These are phyloP conservation scores for Hyposoter didymator DNA, from an alignment of 2,888 invertebrate species.

Conservation along the genomic window DNA sequence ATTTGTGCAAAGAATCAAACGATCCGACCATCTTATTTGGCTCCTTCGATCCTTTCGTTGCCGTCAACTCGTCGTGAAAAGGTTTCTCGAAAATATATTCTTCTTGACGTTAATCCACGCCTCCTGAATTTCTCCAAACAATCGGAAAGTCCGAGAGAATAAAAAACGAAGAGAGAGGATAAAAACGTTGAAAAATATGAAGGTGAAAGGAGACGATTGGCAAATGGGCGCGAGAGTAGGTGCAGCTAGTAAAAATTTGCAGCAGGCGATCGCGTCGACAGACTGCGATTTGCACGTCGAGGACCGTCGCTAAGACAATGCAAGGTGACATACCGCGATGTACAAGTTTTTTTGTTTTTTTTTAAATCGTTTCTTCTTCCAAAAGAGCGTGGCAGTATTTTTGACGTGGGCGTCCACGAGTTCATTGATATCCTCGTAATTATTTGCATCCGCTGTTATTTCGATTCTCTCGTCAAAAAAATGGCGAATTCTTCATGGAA, in stretches of 20 bases:
- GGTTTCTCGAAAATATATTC: conserved; percentile 33
- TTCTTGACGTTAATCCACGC: conserved; percentile 60
- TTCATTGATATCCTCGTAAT: conserved; percentile 40
- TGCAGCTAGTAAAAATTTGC: conserved; percentile 36
- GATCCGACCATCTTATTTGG: conserved; percentile 64
- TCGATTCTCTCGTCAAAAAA: not conserved
- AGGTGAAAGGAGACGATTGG: conserved; percentile 62
- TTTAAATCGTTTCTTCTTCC: not conserved
- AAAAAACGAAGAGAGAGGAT: conserved; percentile 25
- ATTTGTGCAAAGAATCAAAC: conserved; percentile 37
- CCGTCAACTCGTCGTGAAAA: conserved; percentile 70
- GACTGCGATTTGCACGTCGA: conserved; percentile 29
- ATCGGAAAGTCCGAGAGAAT: conserved; percentile 37
- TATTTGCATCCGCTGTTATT: not conserved
- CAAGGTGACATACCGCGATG: conserved; percentile 47
- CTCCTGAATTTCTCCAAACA: conserved; percentile 56
- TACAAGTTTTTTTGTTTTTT: conserved; percentile 3
- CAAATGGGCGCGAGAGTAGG: conserved; percentile 57
- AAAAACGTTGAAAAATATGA: conserved; percentile 15
- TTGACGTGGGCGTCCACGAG: conserved; percentile 43
- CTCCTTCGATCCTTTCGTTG: conserved; percentile 41
- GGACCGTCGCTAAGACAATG: conserved; percentile 46
- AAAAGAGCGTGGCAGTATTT: conserved; percentile 17
- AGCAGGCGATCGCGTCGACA: conserved; percentile 32
- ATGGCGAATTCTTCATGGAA: not conserved